Conservation (phyloP, 2,888 invertebrate species). For the Lamellibrachia satsuma region DNA sequence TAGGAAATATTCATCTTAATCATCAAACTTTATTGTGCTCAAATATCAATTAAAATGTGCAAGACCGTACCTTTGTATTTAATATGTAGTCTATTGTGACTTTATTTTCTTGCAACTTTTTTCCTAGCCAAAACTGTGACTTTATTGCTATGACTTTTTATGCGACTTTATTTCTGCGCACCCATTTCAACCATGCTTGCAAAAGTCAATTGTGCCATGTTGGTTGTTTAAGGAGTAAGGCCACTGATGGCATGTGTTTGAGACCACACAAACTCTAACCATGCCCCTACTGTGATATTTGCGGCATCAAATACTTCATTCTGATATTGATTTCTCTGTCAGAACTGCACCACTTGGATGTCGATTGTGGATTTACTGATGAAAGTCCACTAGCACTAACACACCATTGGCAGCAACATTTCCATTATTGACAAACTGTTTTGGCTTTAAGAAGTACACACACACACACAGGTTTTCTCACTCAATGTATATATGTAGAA, state of each 20-base stretch:
- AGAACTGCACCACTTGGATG: background rate
- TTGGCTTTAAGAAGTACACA: background rate
- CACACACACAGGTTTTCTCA: slow-evolving; percentile 7
- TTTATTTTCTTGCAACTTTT: no score
- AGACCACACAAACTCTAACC: background rate
- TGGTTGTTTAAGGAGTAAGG: background rate
- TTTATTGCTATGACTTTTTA: no score
- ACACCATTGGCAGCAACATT: background rate
- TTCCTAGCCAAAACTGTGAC: no score
- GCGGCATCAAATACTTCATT: background rate
- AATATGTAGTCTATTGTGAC: no score
- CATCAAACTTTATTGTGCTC: no score
- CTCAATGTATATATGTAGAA: background rate
- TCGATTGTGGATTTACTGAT: background rate
- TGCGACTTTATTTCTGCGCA: no score
- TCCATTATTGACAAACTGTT: background rate
- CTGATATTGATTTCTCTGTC: background rate
- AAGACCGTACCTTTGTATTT: no score
- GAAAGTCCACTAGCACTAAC: background rate
- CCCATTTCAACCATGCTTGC: no score
- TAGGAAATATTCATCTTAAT: no score
- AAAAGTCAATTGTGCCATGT: background rate
- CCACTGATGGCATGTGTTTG: background rate
- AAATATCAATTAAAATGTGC: no score
- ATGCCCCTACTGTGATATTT: background rate